Evolutionary conservation across 2,797 vertebrate species (phyloP).

Genomic region (Chromobotia macracanthus): DNA sequence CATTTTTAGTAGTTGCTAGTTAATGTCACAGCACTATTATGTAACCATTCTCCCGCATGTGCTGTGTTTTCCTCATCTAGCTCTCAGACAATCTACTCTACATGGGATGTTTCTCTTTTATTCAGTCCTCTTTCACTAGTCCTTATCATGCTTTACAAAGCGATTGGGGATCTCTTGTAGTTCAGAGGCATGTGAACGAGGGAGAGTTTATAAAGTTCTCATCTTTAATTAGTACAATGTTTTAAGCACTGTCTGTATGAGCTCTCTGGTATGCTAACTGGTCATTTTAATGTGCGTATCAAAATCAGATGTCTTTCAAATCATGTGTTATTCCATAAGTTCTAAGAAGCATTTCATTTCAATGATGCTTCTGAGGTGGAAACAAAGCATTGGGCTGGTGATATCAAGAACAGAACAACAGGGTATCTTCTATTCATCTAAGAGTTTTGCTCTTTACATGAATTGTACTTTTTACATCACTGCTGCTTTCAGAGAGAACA

Average conservation of each 20-base stretch:
- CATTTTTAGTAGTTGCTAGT: background rate
- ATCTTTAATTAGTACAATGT: background rate
- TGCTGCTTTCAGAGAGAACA: background rate
- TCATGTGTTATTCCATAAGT: background rate
- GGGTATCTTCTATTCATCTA: background rate
- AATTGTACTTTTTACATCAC: background rate
- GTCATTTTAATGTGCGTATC: slow-evolving; percentile 4
- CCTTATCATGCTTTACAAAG: slow-evolving; percentile 18
- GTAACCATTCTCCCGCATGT: slow-evolving; percentile 2
- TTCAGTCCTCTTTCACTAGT: slow-evolving; percentile 6
- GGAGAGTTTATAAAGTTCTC: background rate
- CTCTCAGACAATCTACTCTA: slow-evolving; percentile 12
- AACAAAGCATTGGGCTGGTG: background rate
- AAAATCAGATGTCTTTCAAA: slow-evolving; percentile 3
- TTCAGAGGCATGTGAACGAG: slow-evolving; percentile 10
- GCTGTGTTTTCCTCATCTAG: slow-evolving; percentile 21
- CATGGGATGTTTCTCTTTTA: slow-evolving; percentile 38
- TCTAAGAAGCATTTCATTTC: background rate
- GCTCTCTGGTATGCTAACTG: slow-evolving; percentile 5
- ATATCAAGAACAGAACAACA: background rate
- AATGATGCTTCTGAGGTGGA: background rate
- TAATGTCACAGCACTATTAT: background rate
- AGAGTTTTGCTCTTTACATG: background rate
- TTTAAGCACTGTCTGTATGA: background rate
- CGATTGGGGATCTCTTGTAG: slow-evolving; percentile 13